Conservation (phyloP, 2,797 vertebrate species). For the Chloroceryle inda region DNA sequence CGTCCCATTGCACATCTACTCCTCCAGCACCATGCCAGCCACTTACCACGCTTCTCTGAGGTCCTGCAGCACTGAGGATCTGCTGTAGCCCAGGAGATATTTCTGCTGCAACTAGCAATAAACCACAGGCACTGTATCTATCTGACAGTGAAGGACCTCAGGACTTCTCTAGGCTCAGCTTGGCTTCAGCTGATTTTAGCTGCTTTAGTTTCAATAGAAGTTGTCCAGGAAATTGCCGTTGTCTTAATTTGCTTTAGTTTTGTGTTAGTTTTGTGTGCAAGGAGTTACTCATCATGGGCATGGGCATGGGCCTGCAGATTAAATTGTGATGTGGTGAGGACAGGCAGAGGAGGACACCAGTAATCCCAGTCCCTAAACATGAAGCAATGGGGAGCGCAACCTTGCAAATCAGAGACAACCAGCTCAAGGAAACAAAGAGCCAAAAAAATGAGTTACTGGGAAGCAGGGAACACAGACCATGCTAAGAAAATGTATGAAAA, state of each 20-base stretch:
- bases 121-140: rapidly evolving
- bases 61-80: neutral
- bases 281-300: neutral
- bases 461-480: neutral
- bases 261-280: neutral
- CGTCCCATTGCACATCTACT: neutral
- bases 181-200: neutral
- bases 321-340: neutral
- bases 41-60: neutral
- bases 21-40: neutral
- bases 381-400: neutral
- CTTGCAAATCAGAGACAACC: rapidly evolving
- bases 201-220: neutral
- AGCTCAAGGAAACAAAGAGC: neutral
- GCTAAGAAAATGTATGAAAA: neutral
- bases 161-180: neutral
- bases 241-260: neutral
- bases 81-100: neutral
- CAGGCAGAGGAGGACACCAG: neutral
- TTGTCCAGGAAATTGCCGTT: neutral
- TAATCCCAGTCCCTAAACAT: neutral
- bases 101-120: neutral
- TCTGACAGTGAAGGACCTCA: neutral
- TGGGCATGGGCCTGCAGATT: neutral
- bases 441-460: neutral